phyloP scores from a whole-genome alignment of 2,888 invertebrate genomes.

The Crematogaster levior region DNA sequence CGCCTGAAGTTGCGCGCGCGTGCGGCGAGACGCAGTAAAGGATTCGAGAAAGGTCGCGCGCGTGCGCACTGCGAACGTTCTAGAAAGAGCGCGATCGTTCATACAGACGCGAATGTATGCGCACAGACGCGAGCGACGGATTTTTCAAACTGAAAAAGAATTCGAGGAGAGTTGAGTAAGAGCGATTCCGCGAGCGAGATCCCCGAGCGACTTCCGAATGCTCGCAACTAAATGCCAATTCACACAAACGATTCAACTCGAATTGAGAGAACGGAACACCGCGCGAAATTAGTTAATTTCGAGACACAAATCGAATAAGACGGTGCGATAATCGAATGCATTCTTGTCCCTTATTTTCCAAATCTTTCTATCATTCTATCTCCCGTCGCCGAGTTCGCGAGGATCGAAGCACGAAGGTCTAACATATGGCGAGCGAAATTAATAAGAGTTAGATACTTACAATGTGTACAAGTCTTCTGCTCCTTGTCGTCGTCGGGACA shows the following conservation, averaged over 20 bases:
- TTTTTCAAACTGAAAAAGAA: neutral
- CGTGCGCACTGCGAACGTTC: constrained; percentile 58
- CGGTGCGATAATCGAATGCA: neutral
- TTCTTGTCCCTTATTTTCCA: neutral
- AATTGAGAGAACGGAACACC: neutral
- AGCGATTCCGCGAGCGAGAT: neutral
- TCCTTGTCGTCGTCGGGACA: constrained; percentile 63
- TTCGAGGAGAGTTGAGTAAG: neutral
- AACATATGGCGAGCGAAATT: constrained; percentile 59
- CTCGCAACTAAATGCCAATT: neutral
- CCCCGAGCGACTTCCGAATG: neutral
- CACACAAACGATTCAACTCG: neutral
- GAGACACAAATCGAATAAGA: constrained; percentile 39
- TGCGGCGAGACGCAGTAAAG: constrained; percentile 55
- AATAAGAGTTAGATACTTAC: constrained; percentile 61
- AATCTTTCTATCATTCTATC: too few relatives aligned
- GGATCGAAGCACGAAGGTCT: constrained; percentile 18
- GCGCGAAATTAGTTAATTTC: constrained; percentile 14
- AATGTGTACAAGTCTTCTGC: constrained; percentile 61
- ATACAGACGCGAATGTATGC: neutral
- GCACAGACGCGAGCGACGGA: neutral
- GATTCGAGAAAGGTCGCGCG: constrained; percentile 67
- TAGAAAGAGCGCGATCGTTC: constrained; percentile 64
- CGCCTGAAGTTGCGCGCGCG: constrained; percentile 37
- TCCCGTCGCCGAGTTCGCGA: neutral